Conservation (phyloP, 64 coral and sea anemone genomes). For the Trachythela sp. region DNA sequence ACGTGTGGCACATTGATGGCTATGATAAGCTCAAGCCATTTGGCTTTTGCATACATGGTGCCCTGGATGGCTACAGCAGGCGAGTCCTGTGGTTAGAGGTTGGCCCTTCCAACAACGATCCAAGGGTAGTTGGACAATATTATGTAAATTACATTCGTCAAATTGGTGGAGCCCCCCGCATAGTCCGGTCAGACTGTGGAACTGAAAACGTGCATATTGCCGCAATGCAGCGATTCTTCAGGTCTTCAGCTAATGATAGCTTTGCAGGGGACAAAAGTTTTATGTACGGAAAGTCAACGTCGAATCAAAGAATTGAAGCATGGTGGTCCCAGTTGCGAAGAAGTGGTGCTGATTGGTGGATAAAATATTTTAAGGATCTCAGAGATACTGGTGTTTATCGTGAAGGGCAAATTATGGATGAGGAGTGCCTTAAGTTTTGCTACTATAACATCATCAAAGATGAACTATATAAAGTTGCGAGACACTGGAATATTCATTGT, state of each 20-base stretch:
- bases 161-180: not conserved
- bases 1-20: not conserved
- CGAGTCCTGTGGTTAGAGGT: not conserved
- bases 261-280: not conserved
- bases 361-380: constrained; percentile 9
- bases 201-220: constrained; percentile 7
- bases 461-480: not conserved
- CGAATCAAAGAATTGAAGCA: too few species aligned
- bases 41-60: not conserved
- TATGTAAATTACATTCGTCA: not conserved
- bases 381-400: constrained; percentile 3
- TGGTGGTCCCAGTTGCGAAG: too few species aligned
- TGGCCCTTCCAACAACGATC: not conserved
- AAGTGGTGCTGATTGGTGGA: not conserved
- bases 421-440: not conserved
- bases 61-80: not conserved
- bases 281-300: not conserved
- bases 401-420: not conserved
- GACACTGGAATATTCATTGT: constrained; percentile 12
- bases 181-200: not conserved
- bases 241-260: not conserved
- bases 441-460: not conserved
- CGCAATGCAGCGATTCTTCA: not conserved
- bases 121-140: constrained; percentile 18
- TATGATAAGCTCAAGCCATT: not conserved